Conservation (phyloP, 1,140 invertebrate genomes). For the Spodoptera frugiperda region DNA sequence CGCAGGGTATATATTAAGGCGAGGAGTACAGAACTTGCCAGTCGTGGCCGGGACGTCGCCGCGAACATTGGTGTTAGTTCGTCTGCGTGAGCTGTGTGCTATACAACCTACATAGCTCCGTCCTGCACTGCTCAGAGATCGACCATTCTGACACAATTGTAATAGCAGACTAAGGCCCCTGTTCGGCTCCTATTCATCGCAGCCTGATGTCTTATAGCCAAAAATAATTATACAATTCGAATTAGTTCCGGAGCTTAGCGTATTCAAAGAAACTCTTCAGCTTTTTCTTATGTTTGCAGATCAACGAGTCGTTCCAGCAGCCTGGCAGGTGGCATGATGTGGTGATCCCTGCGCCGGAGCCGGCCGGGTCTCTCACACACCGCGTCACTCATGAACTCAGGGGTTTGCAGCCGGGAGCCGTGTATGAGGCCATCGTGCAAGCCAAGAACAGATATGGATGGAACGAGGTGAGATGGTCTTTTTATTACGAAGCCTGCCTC, state of each 20-base stretch:
- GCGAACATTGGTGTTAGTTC: constrained; percentile 77
- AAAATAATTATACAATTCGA: too few relatives aligned
- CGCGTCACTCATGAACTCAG: constrained; percentile 85
- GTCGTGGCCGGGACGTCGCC: constrained; percentile 48
- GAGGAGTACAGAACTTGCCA: constrained; percentile 49
- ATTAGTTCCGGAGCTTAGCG: too few relatives aligned
- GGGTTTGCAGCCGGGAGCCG: constrained; percentile 87
- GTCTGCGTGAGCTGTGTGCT: constrained; percentile 76
- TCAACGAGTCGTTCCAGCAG: constrained; percentile 91
- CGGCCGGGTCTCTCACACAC: constrained; percentile 70
- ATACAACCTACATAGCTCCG: too few relatives aligned
- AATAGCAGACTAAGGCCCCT: too few relatives aligned
- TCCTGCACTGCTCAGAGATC: too few relatives aligned
- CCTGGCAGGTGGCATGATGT: constrained; percentile 91
- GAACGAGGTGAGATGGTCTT: constrained; percentile 86
- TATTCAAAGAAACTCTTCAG: too few relatives aligned
- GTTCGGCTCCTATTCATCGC: too few relatives aligned
- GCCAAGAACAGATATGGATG: constrained; percentile 91
- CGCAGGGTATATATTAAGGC: constrained; percentile 57
- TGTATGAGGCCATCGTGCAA: constrained; percentile 90
- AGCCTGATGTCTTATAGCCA: too few relatives aligned
- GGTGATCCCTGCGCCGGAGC: constrained; percentile 70
- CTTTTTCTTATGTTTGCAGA: constrained; percentile 80
- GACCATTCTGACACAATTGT: too few relatives aligned
- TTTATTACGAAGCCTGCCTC: too few relatives aligned